Percentiles rank a stretch among this genome's conserved stretches.
Conservation (phyloP, 2,113 vertebrate species). For the Coracopsis vasa region DNA sequence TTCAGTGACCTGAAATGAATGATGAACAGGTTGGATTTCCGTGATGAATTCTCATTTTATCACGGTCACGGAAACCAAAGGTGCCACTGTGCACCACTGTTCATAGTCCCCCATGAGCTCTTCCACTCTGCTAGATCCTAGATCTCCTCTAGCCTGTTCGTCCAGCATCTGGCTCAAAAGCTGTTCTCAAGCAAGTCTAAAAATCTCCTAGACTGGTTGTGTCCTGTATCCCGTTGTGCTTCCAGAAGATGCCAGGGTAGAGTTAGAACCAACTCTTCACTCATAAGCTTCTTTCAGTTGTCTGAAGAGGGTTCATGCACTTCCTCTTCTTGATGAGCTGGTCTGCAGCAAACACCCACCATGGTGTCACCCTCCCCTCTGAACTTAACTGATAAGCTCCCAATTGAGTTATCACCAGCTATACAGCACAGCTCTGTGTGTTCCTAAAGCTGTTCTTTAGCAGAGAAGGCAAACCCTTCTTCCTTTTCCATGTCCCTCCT, state of each 20-base stretch:
- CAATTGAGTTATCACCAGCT: neutral
- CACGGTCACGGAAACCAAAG: neutral
- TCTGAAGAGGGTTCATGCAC: neutral
- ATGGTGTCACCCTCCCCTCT: neutral
- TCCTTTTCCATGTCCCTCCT: neutral
- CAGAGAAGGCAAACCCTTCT: neutral
- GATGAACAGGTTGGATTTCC: neutral
- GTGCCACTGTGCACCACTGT: too few species aligned
- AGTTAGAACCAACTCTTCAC: neutral
- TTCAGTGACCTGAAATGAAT: neutral
- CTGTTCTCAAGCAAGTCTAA: neutral
- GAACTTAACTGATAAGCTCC: neutral
- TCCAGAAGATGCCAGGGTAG: neutral
- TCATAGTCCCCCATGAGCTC: neutral
- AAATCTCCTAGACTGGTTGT: neutral
- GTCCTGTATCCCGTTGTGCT: neutral
- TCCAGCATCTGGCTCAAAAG: neutral
- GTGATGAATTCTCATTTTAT: neutral
- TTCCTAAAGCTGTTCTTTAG: neutral
- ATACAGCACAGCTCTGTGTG: neutral
- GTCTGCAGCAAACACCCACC: neutral
- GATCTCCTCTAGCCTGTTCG: neutral
- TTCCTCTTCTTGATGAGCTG: neutral
- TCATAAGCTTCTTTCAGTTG: neutral
- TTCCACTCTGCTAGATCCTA: neutral